phyloP scores from a whole-genome alignment of 2,797 vertebrate genomes.

The Propithecus perrieri region DNA sequence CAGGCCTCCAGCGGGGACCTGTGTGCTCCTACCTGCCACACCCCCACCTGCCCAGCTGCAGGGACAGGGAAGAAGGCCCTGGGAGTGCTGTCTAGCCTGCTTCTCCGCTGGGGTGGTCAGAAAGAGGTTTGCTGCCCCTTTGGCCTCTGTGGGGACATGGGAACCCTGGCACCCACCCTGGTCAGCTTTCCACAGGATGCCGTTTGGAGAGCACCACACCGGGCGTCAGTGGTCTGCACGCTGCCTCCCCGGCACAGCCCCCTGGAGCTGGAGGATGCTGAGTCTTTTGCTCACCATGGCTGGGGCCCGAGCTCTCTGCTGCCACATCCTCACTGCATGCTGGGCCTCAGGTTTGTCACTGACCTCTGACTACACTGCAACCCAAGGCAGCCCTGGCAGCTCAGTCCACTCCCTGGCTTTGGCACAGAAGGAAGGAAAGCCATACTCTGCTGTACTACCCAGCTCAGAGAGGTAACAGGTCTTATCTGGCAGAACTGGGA shows the following conservation, averaged over 20 bases:
- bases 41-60: not conserved
- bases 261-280: not conserved
- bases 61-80: not conserved
- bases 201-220: not conserved
- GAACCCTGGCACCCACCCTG: not conserved
- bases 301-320: not conserved
- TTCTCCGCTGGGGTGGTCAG: not conserved
- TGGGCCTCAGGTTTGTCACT: not conserved
- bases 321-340: not conserved
- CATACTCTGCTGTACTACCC: not conserved
- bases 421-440: not conserved
- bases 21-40: no score
- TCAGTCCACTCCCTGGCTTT: not conserved
- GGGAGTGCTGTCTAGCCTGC: not conserved
- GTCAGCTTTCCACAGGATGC: not conserved
- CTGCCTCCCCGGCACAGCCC: not conserved
- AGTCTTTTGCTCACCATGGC: not conserved
- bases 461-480: not conserved
- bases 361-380: not conserved
- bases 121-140: not conserved
- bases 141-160: not conserved
- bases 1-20: not conserved
- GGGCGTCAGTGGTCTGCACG: not conserved
- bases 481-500: not conserved
- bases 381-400: not conserved